A percentile compares a stretch with the other conserved stretches of the same genome.
Evolutionary conservation across 2,888 invertebrate genomes (phyloP).

Genomic region (Cosmia trapezina): DNA sequence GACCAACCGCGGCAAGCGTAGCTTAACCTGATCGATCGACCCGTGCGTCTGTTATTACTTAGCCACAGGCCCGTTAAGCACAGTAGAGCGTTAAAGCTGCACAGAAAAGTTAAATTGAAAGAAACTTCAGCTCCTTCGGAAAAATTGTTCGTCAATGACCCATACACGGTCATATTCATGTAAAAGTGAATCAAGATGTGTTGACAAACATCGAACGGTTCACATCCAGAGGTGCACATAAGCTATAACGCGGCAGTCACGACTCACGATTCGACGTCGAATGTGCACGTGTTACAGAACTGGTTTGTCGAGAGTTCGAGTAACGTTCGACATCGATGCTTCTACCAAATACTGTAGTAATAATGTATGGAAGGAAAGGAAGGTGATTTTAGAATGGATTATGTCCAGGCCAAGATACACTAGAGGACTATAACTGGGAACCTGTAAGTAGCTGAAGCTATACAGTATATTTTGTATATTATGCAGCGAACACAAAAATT

Average conservation of each 20-base stretch:
- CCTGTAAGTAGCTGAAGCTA: neutral
- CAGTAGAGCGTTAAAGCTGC: too few relatives aligned
- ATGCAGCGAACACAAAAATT: neutral
- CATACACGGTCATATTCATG: conserved; percentile 27
- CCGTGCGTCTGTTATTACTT: too few relatives aligned
- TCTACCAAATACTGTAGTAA: conserved; percentile 34
- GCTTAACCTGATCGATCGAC: too few relatives aligned
- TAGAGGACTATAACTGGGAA: neutral
- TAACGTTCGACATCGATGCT: conserved; percentile 49
- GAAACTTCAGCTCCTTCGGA: too few relatives aligned
- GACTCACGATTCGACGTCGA: conserved; percentile 79
- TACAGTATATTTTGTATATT: neutral
- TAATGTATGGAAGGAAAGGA: conserved; percentile 12
- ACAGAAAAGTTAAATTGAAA: too few relatives aligned
- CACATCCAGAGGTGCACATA: conserved; percentile 51
- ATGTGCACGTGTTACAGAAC: conserved; percentile 79
- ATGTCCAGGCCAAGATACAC: neutral
- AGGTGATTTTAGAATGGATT: conserved; percentile 3
- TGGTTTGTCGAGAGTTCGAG: conserved; percentile 67
- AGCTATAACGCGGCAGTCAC: conserved; percentile 80
- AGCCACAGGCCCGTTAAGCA: too few relatives aligned
- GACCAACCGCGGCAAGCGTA: too few relatives aligned
- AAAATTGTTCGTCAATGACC: conserved; percentile 1
- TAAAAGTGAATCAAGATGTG: conserved; percentile 49
- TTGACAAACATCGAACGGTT: conserved; percentile 50